Conservation (phyloP, 2,797 vertebrate genomes). For the Ispidina lecontei region DNA sequence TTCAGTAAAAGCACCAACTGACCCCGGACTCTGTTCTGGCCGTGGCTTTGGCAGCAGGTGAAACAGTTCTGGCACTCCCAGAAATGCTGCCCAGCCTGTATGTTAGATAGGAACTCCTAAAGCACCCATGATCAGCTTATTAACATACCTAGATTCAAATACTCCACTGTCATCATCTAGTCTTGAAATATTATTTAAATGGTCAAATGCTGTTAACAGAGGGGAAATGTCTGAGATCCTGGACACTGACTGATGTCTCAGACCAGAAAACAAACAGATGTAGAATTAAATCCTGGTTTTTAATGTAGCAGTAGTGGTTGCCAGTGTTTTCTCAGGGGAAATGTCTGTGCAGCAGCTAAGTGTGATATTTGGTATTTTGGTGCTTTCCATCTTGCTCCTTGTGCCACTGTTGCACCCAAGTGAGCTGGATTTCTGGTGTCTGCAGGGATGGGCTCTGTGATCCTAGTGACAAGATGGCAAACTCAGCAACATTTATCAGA, state of each 20-base stretch:
- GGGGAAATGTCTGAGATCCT: neutral
- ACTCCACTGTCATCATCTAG: neutral
- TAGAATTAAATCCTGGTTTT: neutral
- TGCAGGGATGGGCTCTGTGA: neutral
- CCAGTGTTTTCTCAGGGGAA: neutral
- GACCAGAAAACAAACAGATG: neutral
- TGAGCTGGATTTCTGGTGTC: neutral
- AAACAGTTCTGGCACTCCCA: slow-evolving; percentile 5
- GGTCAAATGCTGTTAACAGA: neutral
- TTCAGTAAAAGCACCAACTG: neutral
- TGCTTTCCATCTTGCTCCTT: neutral
- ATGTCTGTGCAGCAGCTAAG: neutral
- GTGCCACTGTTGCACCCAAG: neutral
- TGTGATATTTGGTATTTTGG: neutral
- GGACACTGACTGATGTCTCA: neutral
- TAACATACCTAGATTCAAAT: neutral
- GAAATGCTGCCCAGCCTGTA: neutral
- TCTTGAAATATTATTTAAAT: neutral
- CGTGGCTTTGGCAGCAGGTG: slow-evolving; percentile 6
- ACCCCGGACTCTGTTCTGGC: neutral
- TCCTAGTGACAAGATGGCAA: neutral
- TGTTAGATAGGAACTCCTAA: neutral
- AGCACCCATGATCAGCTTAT: neutral
- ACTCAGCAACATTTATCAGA: neutral
- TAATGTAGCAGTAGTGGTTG: neutral